Conservation (phyloP, 2,113 vertebrate genomes). For the Eonycteris spelaea region DNA sequence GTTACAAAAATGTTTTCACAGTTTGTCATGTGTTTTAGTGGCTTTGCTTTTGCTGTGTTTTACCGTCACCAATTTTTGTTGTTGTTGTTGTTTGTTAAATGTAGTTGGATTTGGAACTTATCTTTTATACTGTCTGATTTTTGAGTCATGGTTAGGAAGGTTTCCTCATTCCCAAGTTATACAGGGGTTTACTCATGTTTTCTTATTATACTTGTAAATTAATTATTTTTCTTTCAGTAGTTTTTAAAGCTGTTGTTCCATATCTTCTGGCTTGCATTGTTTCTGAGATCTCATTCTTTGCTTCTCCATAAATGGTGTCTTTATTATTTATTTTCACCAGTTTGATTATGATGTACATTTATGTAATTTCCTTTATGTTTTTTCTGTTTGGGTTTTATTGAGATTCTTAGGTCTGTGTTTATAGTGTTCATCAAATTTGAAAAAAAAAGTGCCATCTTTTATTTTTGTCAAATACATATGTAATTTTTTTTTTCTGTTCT, state of each 20-base stretch:
- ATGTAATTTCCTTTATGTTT: not conserved
- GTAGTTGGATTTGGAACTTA: not conserved
- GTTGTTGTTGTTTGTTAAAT: not conserved
- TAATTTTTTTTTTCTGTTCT: not conserved
- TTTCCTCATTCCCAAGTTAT: not conserved
- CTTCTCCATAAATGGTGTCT: not conserved
- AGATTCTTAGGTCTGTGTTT: not conserved
- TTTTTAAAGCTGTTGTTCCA: not conserved
- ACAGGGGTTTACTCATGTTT: not conserved
- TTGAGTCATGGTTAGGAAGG: not conserved
- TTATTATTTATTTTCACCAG: not conserved
- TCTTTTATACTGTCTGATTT: conserved; percentile 1
- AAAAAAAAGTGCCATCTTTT: not conserved
- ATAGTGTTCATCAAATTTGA: not conserved
- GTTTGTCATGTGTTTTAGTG: not conserved
- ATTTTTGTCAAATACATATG: not conserved
- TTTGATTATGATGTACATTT: not conserved
- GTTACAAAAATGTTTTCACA: not conserved
- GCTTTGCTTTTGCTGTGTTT: not conserved
- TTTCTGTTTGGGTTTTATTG: not conserved
- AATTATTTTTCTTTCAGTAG: not conserved
- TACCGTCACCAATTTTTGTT: not conserved
- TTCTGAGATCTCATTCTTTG: not conserved
- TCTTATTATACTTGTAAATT: not conserved
- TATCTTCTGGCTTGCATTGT: not conserved